Conservation (phyloP, 2,888 invertebrate genomes). For the Lepidonotus clava region DNA sequence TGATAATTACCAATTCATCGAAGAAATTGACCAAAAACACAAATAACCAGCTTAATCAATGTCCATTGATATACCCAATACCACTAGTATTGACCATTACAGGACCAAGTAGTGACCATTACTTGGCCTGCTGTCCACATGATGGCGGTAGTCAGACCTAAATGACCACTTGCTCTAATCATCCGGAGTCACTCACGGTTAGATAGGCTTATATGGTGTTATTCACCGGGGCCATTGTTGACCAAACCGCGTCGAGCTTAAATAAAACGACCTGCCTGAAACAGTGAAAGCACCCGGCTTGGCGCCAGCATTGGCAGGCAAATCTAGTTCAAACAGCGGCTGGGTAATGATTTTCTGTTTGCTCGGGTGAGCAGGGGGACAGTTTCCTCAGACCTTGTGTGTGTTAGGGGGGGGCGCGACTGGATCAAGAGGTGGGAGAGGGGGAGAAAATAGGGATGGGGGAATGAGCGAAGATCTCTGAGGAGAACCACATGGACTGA, state of each 20-base stretch:
- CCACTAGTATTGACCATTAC: too few relatives aligned
- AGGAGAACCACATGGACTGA: too few relatives aligned
- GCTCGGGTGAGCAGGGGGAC: not conserved
- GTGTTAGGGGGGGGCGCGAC: not conserved
- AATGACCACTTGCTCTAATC: too few relatives aligned
- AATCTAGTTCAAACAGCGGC: slow-evolving; percentile 14
- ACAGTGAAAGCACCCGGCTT: not conserved
- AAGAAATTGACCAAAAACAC: too few relatives aligned
- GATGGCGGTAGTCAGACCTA: too few relatives aligned
- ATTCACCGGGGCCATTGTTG: not conserved
- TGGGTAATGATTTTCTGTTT: slow-evolving; percentile 9
- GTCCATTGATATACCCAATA: too few relatives aligned
- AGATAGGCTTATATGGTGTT: not conserved
- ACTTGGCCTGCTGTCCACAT: too few relatives aligned
- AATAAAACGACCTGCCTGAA: not conserved
- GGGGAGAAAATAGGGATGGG: not conserved
- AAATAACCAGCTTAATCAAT: too few relatives aligned
- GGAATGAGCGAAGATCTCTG: not conserved
- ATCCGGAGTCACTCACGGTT: not conserved
- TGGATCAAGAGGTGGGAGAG: not conserved
- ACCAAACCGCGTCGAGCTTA: too few relatives aligned
- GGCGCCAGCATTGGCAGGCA: not conserved
- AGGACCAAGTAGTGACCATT: too few relatives aligned
- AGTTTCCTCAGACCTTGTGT: not conserved
- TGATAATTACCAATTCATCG: too few relatives aligned